Base-by-base conservation (phyloP, 2,888 invertebrate genomes). In the Drosophila prostipennis region DNA sequence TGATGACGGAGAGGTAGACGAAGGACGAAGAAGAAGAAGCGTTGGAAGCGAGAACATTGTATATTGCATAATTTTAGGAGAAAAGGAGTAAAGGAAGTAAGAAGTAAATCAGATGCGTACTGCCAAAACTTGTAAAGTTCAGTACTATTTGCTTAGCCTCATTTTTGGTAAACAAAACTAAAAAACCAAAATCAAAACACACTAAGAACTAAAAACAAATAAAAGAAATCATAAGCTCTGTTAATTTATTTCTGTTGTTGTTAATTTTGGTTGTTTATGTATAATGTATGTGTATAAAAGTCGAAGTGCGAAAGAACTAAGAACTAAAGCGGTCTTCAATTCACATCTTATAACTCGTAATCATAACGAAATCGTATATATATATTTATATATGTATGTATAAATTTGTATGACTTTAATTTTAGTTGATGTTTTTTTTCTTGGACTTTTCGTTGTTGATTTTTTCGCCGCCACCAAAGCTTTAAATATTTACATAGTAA, bases 121-220 rank as follows among this genome's bases (percentile, higher is more conserved):
- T 90, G 90, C 90, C 89, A 90, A 89, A 90, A 90, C 89, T 90
- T 90, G 78, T 79, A 90, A 90, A 90, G 89, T 90, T 89, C 88
- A 80, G 86, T 88, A 84, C 88, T 87, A 85, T 79, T 82, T 85
- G 83, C 80, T 82, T 82, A 77, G 80, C 78, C 80, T 87, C 73
- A 82, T 86, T 84, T 84, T 83, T 78, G 80, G 77, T 84, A 76
- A 82, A 76, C 64, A 76, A 82, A 64, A 67, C 65, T 68, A 51
- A 69, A 68, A 68, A 68, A 68, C 56, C 73, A 65, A 79, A 76
- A 73, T 68, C 57, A 48, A 77, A 72, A 74, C 57, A 76, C 76
- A 76, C 64, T 48, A 64, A 63, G 34, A 60, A 61, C 61, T 46
- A 64, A 37, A 52, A 67, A 72, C 60, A 57, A 40, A 34, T 64